Evolutionary conservation across 2,888 invertebrate genomes (phyloP), one percentile per base, ranked within the genome.

Genomic region (Sthenelais limicola): DNA sequence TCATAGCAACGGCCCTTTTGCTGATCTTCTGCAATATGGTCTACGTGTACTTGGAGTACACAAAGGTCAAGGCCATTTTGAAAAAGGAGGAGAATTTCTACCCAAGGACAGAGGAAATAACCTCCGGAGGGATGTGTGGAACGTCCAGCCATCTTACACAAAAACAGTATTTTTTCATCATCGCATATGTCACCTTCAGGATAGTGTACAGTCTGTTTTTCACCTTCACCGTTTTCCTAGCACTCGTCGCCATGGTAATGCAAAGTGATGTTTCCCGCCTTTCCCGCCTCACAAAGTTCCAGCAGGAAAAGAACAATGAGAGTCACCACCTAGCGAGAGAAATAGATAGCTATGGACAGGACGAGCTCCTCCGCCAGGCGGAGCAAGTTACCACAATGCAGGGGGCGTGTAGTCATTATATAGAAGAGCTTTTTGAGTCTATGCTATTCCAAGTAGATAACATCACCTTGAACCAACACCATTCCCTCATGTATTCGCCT

Each of bases 11-110:
- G 5, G 54, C 71, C 4, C 24, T 71, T 30, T 47, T 73, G n/a
- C 68, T 77, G 24, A 33, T 77, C 21, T 35, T 74, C n/a, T 68
- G 76, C 43, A 43, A 74, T 35, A 33, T 74, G 9, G 66, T 69
- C 28, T 78, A 74, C 43, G 66, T 76, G 52, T 77, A 77, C 74
- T 67, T 72, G 18, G 74, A 77, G 54, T 54, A 43, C 56, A 73
- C 77, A 2, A 73, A 72, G 28, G 67, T 75, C 24, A 54, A 56
- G 38, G 70, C 70, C 9, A 38, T 54, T 18, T 30, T 54, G n/a
- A 70, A 70, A 32, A 70, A 70, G 70, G 54, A 70, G 38, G 43
- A 35, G 26, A 70, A 32, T n/a, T 70, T 54, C 28, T 70, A 70
- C 38, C 52, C 52, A 24, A 30, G 70, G 21, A 43, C 54, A 4